A percentile compares a stretch with the other conserved stretches of the same genome.
Evolutionary conservation across 2,113 vertebrate species (phyloP).

Genomic region (Apaloderma vittatum): DNA sequence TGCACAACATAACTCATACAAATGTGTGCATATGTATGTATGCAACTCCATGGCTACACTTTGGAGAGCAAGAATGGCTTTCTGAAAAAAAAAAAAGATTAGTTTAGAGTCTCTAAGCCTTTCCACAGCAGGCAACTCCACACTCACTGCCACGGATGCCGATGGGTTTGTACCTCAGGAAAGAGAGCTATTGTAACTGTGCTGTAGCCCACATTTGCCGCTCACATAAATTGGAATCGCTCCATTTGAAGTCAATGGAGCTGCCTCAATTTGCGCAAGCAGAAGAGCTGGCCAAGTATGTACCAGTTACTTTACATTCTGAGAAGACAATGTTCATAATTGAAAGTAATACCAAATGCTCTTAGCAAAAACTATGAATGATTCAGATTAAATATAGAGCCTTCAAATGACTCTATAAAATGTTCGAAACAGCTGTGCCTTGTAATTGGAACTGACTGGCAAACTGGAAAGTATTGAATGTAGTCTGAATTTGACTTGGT

Average conservation of each 20-base stretch:
- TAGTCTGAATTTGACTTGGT: constrained; percentile 37
- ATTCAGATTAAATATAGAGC: constrained; percentile 70
- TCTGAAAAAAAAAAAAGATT: background rate
- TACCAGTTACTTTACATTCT: constrained; percentile 55
- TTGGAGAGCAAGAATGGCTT: background rate
- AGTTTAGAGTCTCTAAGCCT: background rate
- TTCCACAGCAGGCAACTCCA: background rate
- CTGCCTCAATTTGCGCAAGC: constrained; percentile 42
- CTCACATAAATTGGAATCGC: background rate
- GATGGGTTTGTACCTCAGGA: background rate
- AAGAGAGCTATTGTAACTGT: background rate
- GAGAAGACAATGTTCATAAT: constrained; percentile 68
- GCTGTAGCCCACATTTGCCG: background rate
- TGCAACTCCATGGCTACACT: background rate
- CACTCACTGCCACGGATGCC: background rate
- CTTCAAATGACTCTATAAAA: constrained; percentile 63
- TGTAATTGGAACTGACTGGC: constrained; percentile 68
- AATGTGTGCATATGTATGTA: fast-evolving
- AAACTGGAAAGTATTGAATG: constrained; percentile 51
- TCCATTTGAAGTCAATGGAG: constrained; percentile 47
- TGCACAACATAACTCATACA: background rate
- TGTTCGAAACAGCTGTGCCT: constrained; percentile 70
- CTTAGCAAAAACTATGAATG: constrained; percentile 55
- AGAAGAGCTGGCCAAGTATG: constrained; percentile 22
- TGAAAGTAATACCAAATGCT: constrained; percentile 72